Evolutionary conservation across 2,888 invertebrate species (phyloP).

Genomic region (Ectropis crepuscularia): DNA sequence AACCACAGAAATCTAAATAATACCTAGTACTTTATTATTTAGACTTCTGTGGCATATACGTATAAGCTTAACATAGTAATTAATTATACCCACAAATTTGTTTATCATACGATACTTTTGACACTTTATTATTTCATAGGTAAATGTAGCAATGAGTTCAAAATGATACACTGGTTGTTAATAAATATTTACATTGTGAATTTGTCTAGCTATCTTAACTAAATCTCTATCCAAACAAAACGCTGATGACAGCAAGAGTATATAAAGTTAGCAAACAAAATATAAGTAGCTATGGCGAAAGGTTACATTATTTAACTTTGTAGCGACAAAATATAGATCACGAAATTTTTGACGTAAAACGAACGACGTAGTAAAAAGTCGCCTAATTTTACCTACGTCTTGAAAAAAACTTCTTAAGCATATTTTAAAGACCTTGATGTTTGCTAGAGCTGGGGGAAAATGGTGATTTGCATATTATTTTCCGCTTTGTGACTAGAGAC

Average conservation of each 20-base stretch:
- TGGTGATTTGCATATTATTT: conserved; percentile 24
- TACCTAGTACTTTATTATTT: too few species aligned
- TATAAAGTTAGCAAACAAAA: conserved; percentile 23
- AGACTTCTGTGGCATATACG: too few species aligned
- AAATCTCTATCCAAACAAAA: conserved; percentile 7
- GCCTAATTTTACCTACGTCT: conserved; percentile 7
- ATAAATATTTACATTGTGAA: conserved; percentile 14
- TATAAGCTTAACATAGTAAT: too few species aligned
- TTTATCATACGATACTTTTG: too few species aligned
- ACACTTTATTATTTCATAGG: too few species aligned
- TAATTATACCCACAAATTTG: too few species aligned
- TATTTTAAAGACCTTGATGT: conserved; percentile 7
- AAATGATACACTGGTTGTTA: background rate
- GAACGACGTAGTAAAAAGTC: conserved; percentile 1
- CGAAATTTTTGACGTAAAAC: conserved; percentile 8
- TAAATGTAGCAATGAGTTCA: background rate
- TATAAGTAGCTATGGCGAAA: conserved; percentile 21
- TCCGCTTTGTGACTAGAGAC: conserved; percentile 20
- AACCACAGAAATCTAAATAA: too few species aligned
- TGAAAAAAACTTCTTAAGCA: conserved; percentile 7
- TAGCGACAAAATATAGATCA: conserved; percentile 18
- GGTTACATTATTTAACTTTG: conserved; percentile 24
- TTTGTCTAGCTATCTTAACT: background rate
- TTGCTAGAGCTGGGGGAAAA: conserved; percentile 14
- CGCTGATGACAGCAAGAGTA: conserved; percentile 20